phyloP scores from a whole-genome alignment of 64 coral and sea anemone genomes.

The Anthopleura sola region DNA sequence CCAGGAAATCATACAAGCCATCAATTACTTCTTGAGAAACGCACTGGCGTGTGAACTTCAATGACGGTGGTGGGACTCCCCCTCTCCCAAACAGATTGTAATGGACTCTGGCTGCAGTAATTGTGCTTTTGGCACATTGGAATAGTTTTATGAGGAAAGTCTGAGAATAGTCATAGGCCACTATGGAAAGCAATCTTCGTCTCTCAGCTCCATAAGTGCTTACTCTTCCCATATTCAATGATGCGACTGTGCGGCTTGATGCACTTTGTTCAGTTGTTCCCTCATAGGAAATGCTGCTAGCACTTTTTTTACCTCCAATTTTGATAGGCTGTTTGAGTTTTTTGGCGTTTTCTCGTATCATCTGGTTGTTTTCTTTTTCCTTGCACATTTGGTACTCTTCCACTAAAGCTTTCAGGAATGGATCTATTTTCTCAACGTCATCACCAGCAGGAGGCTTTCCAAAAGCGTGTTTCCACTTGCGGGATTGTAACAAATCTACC shows the following conservation, averaged over 20 bases:
- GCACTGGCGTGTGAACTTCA: conserved; percentile 32
- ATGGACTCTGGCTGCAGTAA: conserved; percentile 43
- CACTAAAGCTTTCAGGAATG: conserved; percentile 3
- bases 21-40: conserved; percentile 25
- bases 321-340: neutral
- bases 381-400: conserved; percentile 22
- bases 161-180: neutral
- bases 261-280: neutral
- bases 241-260: neutral
- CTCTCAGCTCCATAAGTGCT: conserved; percentile 3
- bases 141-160: neutral
- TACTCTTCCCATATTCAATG: neutral
- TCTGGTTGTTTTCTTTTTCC: neutral
- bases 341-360: neutral
- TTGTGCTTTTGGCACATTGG: conserved; percentile 37
- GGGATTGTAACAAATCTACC: neutral
- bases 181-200: conserved; percentile 14
- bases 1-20: conserved; percentile 20
- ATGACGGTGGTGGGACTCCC: conserved; percentile 1
- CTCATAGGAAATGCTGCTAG: neutral
- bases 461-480: neutral
- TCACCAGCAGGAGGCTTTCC: neutral
- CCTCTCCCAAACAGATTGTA: conserved; percentile 39
- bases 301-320: conserved; percentile 13
- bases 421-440: neutral